Percentiles rank a stretch among this genome's conserved stretches.
phyloP scores from a whole-genome alignment of 2,888 invertebrate species.

The Hypena proboscidalis region DNA sequence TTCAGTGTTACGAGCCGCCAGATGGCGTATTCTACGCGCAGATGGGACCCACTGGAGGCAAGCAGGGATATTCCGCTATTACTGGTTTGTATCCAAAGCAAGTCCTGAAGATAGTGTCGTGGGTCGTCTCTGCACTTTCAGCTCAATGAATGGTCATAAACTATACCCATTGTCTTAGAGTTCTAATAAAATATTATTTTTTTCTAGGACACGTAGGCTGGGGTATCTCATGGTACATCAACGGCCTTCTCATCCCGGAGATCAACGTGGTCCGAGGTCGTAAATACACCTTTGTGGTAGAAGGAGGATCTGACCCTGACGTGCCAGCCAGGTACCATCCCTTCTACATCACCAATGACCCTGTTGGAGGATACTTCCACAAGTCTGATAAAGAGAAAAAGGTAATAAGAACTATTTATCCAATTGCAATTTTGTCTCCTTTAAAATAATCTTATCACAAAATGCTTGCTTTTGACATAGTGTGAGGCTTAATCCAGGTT shows the following conservation, averaged over 20 bases:
- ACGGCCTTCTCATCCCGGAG: constrained; percentile 96
- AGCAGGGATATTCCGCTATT: constrained; percentile 95
- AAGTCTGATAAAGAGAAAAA: constrained; percentile 92
- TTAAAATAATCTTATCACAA: background rate
- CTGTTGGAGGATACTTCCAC: constrained; percentile 95
- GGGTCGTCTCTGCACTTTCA: too few species aligned
- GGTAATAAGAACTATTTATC: constrained; percentile 81
- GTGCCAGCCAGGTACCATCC: constrained; percentile 95
- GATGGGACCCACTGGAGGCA: constrained; percentile 96
- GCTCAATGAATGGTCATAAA: too few species aligned
- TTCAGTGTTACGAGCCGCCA: constrained; percentile 95
- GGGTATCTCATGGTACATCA: constrained; percentile 98
- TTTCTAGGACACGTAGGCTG: constrained; percentile 94
- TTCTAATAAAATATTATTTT: background rate
- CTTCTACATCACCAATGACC: constrained; percentile 96
- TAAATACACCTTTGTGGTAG: constrained; percentile 94
- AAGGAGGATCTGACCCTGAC: constrained; percentile 92
- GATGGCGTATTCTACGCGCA: constrained; percentile 97
- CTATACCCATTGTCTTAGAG: too few species aligned
- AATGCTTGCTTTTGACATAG: too few species aligned
- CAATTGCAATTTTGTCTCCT: background rate
- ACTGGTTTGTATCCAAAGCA: constrained; percentile 85
- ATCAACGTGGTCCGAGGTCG: constrained; percentile 94
- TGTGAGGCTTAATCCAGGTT: too few species aligned
- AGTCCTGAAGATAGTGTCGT: too few species aligned